These are phyloP conservation scores for Vombatus ursinus DNA, from an alignment of 2,113 vertebrate genomes.

Conservation along the genomic window DNA sequence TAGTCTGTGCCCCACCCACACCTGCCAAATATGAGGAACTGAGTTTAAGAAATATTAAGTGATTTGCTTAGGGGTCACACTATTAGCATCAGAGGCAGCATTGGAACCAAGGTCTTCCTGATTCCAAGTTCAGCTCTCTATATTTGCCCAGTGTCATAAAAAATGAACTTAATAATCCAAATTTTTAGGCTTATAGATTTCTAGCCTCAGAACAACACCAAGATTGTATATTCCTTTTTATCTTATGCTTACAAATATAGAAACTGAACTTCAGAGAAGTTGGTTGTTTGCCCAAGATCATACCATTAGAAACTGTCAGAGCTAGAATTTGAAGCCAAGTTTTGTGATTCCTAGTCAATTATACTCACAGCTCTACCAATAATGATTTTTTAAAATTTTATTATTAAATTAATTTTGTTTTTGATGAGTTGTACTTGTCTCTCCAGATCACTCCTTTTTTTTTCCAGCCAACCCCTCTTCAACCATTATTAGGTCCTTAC, in stretches of 20 bases:
- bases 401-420: not conserved
- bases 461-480: not conserved
- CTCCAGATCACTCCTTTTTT: not conserved
- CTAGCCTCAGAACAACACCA: not conserved
- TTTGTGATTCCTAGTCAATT: not conserved
- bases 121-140: not conserved
- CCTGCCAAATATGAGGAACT: not conserved
- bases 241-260: not conserved
- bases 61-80: not conserved
- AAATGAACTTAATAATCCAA: not conserved
- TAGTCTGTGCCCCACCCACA: not conserved
- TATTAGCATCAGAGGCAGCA: not conserved
- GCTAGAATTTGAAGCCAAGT: not conserved
- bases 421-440: not conserved
- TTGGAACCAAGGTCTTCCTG: not conserved
- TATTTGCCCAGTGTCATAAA: not conserved
- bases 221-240: not conserved
- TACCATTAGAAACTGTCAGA: not conserved
- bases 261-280: not conserved
- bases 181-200: not conserved
- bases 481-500: not conserved
- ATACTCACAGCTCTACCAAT: not conserved
- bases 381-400: not conserved
- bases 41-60: not conserved
- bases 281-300: not conserved